These are phyloP conservation scores for Diloba caeruleocephala DNA, from an alignment of 2,888 invertebrate genomes.

Conservation along the genomic window DNA sequence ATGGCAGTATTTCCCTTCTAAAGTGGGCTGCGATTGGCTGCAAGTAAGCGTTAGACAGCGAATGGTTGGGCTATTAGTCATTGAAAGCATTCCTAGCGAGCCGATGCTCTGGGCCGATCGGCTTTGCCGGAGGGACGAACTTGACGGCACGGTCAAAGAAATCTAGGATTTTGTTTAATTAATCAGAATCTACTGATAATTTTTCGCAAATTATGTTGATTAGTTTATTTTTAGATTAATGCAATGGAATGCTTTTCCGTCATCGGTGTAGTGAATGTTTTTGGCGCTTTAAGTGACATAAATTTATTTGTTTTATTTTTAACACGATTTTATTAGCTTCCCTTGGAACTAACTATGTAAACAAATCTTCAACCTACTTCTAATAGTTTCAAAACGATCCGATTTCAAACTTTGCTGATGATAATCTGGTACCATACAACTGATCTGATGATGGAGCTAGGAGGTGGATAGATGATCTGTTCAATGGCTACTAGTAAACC, in stretches of 20 bases:
- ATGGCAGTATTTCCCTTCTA: conserved; percentile 48
- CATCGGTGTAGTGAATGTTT: conserved; percentile 12
- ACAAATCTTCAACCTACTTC: too few species aligned
- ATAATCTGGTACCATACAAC: too few species aligned
- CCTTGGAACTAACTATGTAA: too few species aligned
- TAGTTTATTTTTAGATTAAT: conserved; percentile 18
- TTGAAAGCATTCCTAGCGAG: conserved; percentile 81
- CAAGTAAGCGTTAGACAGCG: conserved; percentile 65
- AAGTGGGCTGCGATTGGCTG: conserved; percentile 41
- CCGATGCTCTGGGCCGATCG: conserved; percentile 67
- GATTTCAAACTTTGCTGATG: too few species aligned
- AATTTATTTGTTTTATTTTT: too few species aligned
- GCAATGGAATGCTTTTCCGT: neutral
- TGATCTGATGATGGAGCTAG: too few species aligned
- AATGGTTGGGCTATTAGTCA: conserved; percentile 81
- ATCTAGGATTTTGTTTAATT: conserved; percentile 45
- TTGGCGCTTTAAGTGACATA: conserved; percentile 5
- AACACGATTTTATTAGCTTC: too few species aligned
- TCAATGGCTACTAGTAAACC: too few species aligned
- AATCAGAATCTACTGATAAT: conserved; percentile 37
- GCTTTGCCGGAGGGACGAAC: conserved; percentile 50
- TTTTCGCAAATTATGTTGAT: conserved; percentile 38
- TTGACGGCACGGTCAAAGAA: conserved; percentile 52
- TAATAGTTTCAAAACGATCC: too few species aligned
- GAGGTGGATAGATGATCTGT: too few species aligned